These are phyloP conservation scores for Asbolus verrucosus DNA, from an alignment of 1,140 invertebrate genomes.

Conservation along the genomic window DNA sequence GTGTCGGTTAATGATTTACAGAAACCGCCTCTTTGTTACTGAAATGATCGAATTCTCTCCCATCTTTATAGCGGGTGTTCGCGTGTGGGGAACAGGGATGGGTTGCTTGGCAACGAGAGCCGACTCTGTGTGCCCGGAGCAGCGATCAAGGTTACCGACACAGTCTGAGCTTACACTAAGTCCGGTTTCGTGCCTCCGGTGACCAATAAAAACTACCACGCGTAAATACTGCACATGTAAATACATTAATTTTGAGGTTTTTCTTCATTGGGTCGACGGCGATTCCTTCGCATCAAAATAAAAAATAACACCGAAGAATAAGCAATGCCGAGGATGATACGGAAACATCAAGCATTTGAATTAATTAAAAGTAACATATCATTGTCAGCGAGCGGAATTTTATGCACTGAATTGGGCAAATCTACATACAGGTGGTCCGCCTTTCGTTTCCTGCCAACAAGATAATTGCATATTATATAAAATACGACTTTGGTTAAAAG, in stretches of 20 bases:
- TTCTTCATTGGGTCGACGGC: background rate
- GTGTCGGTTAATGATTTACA: conserved; percentile 39
- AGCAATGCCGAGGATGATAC: too few species aligned
- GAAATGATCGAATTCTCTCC: conserved; percentile 42
- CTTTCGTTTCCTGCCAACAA: too few species aligned
- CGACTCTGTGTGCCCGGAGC: conserved; percentile 45
- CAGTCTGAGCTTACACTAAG: conserved; percentile 47
- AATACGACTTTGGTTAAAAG: too few species aligned
- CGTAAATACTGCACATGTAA: conserved; percentile 45
- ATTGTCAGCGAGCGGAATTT: too few species aligned
- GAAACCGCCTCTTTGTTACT: conserved; percentile 41
- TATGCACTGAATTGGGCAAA: too few species aligned
- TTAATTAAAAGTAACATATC: too few species aligned
- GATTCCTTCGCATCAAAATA: background rate
- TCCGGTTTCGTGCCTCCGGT: conserved; percentile 46
- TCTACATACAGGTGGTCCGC: too few species aligned
- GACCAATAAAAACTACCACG: conserved; percentile 44
- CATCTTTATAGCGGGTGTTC: conserved; percentile 36
- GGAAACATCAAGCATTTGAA: too few species aligned
- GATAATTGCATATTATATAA: too few species aligned
- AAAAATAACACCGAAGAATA: background rate
- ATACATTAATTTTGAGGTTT: conserved; percentile 40
- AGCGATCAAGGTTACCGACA: conserved; percentile 53
- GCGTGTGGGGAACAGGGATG: conserved; percentile 37
- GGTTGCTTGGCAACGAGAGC: conserved; percentile 52